Base-by-base conservation (phyloP, 1,140 invertebrate species). In the Pissodes strobi region DNA sequence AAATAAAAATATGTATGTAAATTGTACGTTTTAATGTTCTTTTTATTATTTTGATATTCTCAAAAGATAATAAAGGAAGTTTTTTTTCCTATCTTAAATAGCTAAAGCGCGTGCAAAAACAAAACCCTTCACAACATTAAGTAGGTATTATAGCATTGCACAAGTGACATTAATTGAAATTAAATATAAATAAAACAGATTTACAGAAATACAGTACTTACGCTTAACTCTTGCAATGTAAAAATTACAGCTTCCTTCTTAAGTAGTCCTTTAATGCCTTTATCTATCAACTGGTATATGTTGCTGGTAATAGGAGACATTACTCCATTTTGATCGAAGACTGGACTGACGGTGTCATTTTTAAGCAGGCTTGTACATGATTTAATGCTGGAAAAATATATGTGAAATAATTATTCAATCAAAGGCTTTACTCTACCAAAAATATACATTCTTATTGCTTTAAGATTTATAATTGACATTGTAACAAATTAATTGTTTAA, bases 171-270 rank as follows among this genome's bases (percentile, higher is more conserved):
- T n/a, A n/a, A n/a, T n/a, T n/a, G n/a, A n/a, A n/a, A n/a, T n/a
- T n/a, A n/a, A n/a, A n/a, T n/a, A n/a, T n/a, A n/a, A n/a, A n/a
- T n/a, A n/a, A n/a, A n/a, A n/a, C n/a, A n/a, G n/a, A n/a, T n/a
- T n/a, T n/a, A n/a, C n/a, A n/a, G n/a, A n/a, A n/a, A n/a, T n/a
- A n/a, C n/a, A n/a, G n/a, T n/a, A n/a, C 84, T 83, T 83, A 90
- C 89, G 72, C 84, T 78, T 57, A 92, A 80, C 76, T 92, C 90
- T 69, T 79, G 80, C 38, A 93, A 79, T 21, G 84, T 82, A 59
- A 82, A 79, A 19, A 90, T 79, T 45, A 89, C 85, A 62, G 82
- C 80, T 74, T 92, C 90, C 76, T 86, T 89, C 73, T 89, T 90
- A 46, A 92, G 70, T 53, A 78, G 80, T 39, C 88, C 89, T 62